These are phyloP conservation scores for Acleris cristana DNA, from an alignment of 2,888 invertebrate species.

Conservation along the genomic window DNA sequence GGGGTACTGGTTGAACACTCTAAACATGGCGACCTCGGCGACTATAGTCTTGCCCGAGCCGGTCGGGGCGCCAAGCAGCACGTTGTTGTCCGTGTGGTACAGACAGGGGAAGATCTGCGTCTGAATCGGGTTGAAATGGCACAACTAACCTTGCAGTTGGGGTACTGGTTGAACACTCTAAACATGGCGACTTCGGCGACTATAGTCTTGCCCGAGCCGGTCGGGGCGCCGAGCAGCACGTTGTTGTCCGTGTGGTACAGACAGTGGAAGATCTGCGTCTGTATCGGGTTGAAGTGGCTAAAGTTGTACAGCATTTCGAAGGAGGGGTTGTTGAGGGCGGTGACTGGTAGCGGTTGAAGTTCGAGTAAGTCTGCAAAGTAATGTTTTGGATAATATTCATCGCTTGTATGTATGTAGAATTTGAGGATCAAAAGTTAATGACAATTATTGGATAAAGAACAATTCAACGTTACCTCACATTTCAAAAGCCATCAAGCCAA, in stretches of 20 bases:
- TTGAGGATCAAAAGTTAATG: too few species aligned
- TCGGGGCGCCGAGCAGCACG: slow-evolving; percentile 96
- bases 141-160: slow-evolving; percentile 87
- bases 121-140: slow-evolving; percentile 60
- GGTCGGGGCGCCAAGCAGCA: slow-evolving; percentile 97
- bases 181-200: slow-evolving; percentile 99
- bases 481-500: too few species aligned
- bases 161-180: slow-evolving; percentile 92
- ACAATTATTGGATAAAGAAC: too few species aligned
- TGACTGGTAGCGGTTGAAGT: slow-evolving; percentile 94
- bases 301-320: slow-evolving; percentile 95
- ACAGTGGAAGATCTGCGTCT: slow-evolving; percentile 98
- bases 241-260: slow-evolving; percentile 97
- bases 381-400: neutral
- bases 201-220: slow-evolving; percentile 99
- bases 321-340: slow-evolving; percentile 89
- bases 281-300: slow-evolving; percentile 98
- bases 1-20: slow-evolving; percentile 92
- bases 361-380: slow-evolving; percentile 89
- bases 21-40: slow-evolving; percentile 98
- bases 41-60: slow-evolving; percentile 99
- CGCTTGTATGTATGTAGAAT: too few species aligned
- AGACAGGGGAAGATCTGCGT: slow-evolving; percentile 98
- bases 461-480: too few species aligned
- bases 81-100: slow-evolving; percentile 97